phyloP scores from a whole-genome alignment of 2,797 vertebrate genomes.

The Anomalospiza imberbis region DNA sequence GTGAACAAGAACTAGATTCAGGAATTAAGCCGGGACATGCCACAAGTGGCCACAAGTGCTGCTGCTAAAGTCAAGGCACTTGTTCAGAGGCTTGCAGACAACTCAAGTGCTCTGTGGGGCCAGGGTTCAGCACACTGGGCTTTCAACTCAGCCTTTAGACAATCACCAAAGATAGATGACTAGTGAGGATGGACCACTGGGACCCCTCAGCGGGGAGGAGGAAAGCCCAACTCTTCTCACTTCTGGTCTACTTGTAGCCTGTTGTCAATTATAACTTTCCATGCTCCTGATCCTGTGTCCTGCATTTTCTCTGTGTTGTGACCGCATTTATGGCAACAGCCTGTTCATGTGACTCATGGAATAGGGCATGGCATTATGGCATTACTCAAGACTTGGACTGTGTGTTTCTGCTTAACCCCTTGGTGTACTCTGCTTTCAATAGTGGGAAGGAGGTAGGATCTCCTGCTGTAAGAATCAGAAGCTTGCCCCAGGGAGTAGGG shows the following conservation, averaged over 20 bases:
- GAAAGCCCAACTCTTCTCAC: not conserved
- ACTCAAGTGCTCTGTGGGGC: not conserved
- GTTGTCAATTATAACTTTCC: not conserved
- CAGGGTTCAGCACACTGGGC: accelerated
- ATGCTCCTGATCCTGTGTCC: not conserved
- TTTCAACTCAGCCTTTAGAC: not conserved
- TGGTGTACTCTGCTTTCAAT: not conserved
- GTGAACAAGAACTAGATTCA: not conserved
- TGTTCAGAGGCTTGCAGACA: not conserved
- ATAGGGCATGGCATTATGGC: not conserved
- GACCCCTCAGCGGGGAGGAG: not conserved
- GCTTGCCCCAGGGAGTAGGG: not conserved
- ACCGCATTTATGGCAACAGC: accelerated
- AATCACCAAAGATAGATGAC: not conserved
- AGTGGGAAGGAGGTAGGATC: not conserved
- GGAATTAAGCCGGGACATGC: not conserved
- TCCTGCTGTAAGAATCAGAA: not conserved
- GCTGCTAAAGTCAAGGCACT: not conserved
- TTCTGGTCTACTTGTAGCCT: not conserved
- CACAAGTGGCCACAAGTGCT: accelerated
- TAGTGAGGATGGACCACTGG: not conserved
- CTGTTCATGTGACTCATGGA: not conserved
- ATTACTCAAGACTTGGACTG: not conserved
- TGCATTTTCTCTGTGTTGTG: not conserved
- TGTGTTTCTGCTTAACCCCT: not conserved